Evolutionary conservation across 2,888 invertebrate genomes (phyloP).

Genomic region (Mimachlamys varia): DNA sequence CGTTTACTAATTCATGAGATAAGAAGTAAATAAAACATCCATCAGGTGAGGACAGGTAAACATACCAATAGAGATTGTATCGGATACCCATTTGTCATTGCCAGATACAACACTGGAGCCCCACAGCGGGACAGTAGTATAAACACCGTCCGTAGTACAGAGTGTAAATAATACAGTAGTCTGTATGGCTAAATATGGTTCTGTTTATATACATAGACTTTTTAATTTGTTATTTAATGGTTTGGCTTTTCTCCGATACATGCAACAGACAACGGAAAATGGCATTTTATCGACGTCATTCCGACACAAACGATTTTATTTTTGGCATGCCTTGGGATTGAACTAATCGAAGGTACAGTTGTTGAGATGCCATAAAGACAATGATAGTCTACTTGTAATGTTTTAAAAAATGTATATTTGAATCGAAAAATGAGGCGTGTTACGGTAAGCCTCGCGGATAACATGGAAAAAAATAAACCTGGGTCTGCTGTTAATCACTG

Average conservation of each 20-base stretch:
- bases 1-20: constrained; percentile 9
- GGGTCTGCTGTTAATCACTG: no score
- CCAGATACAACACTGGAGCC: not conserved
- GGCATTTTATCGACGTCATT: not conserved
- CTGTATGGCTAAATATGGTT: not conserved
- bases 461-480: no score
- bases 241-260: not conserved
- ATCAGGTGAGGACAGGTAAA: not conserved
- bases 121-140: not conserved
- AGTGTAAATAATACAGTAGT: not conserved
- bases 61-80: not conserved
- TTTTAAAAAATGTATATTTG: no score
- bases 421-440: no score
- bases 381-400: no score
- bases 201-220: not conserved
- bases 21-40: not conserved
- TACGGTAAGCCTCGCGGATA: no score
- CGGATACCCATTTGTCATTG: not conserved
- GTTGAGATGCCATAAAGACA: not conserved
- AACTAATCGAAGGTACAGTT: not conserved
- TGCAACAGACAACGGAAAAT: not conserved
- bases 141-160: not conserved
- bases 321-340: not conserved
- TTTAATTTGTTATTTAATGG: not conserved
- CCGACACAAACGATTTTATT: not conserved